Evolutionary conservation across 2,797 vertebrate species (phyloP), one percentile per base, ranked within the genome.

Genomic region (Chelon labrosus): DNA sequence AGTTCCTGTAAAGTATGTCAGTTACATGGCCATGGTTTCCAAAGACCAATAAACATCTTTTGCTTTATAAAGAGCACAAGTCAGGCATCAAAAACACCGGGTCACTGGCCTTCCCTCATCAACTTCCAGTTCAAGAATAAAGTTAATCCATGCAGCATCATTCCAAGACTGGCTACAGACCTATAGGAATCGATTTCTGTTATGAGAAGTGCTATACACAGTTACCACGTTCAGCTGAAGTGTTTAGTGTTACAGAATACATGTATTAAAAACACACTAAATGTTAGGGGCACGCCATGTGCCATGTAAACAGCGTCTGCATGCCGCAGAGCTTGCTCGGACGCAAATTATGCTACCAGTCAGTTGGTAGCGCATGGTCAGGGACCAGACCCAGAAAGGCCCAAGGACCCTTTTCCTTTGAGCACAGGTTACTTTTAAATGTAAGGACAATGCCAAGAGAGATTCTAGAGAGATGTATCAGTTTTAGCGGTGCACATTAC

Each of bases 1-100:
- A 66, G 64, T 44, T 19, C 8, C 41, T 46, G 9, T 14, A 44
- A 70, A 16, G 19, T 66, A 31, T 63, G 38, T n/a, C 31, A 3
- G 7, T 31, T 31, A 31, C 2, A 5, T 31, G 31, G 31, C 31
- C 31, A 31, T 3, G 31, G 31, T 31, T 5, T 31, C 35, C 14
- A 20, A 54, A 31, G 25, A 52, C 20, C 16, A 16, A 27, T 19
- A 57, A 25, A 25, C 27, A 46, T 41, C 41, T 42, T 27, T 19
- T 63, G 13, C 16, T 46, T 31, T 20, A 52, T 20, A 49, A 53
- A 14, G 8, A 49, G 17, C 50, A 46, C 22, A 17, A 42, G 52
- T 20, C 22, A 7, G 13, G 19, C 1, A 31, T 4, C 1, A 7
- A 63, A 56, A 53, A 27, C 37, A 59, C n/a, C 7, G 25, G 39